Evolutionary conservation across 2,888 invertebrate species (phyloP).

Genomic region (Drosophila mulleri): DNA sequence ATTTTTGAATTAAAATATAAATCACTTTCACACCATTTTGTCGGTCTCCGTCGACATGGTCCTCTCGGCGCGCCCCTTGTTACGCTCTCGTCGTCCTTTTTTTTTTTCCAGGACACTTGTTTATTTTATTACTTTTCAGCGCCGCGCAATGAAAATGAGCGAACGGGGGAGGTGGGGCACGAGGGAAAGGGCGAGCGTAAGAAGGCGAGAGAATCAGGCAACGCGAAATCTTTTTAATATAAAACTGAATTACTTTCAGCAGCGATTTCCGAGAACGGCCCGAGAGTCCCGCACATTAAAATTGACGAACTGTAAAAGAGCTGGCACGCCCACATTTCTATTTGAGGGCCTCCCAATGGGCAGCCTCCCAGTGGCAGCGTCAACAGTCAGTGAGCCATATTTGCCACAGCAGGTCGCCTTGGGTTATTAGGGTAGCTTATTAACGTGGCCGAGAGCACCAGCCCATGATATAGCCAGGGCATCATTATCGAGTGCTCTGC

Average conservation of each 20-base stretch:
- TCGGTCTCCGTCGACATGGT: constrained; percentile 41
- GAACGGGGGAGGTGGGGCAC: background rate
- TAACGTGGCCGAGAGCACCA: constrained; percentile 60
- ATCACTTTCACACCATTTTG: constrained; percentile 82
- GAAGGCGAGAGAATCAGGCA: constrained; percentile 22
- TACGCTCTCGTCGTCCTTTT: constrained; percentile 42
- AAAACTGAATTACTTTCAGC: constrained; percentile 80
- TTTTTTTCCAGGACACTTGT: constrained; percentile 71
- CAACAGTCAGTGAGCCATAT: constrained; percentile 32
- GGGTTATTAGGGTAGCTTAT: constrained; percentile 80
- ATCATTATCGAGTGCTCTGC: constrained; percentile 80
- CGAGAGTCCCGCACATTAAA: constrained; percentile 66
- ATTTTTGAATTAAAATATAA: constrained; percentile 83
- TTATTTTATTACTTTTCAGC: constrained; percentile 76
- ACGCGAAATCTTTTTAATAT: constrained; percentile 75
- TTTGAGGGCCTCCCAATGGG: constrained; percentile 15
- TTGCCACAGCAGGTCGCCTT: constrained; percentile 65
- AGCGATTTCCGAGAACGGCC: constrained; percentile 75
- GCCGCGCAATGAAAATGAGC: constrained; percentile 71
- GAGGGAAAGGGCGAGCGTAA: background rate
- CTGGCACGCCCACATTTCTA: constrained; percentile 24
- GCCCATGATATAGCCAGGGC: constrained; percentile 42
- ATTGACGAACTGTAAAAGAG: constrained; percentile 83
- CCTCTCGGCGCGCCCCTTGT: constrained; percentile 19
- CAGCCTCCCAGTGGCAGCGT: constrained; percentile 5